Evolutionary conservation across 2,888 invertebrate genomes (phyloP).

Genomic region (Tiliacea aurago): DNA sequence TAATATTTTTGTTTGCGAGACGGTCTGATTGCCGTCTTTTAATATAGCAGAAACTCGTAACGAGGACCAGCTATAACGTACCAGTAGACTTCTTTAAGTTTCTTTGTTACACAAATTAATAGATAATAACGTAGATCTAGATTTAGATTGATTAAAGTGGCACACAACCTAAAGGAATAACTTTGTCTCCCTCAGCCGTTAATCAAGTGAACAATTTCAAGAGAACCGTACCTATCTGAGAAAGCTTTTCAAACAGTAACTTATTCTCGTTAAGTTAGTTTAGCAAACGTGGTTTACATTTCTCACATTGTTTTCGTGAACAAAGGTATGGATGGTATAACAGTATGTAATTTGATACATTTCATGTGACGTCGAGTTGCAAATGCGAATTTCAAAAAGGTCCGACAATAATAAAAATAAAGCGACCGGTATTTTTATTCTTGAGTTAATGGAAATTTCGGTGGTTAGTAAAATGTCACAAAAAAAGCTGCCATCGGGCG

Average conservation of each 20-base stretch:
- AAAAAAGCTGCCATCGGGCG: slow-evolving; percentile 28
- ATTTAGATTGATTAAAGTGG: slow-evolving; percentile 43
- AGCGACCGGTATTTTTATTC: slow-evolving; percentile 18
- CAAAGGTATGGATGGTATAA: slow-evolving; percentile 65
- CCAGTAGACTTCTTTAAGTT: background rate
- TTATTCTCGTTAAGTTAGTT: slow-evolving; percentile 77
- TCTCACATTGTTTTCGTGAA: slow-evolving; percentile 67
- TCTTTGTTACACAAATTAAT: slow-evolving; percentile 26
- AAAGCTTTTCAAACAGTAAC: slow-evolving; percentile 80
- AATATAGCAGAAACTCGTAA: slow-evolving; percentile 32
- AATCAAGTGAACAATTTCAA: slow-evolving; percentile 78
- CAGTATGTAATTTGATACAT: slow-evolving; percentile 45
- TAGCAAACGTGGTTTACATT: slow-evolving; percentile 56
- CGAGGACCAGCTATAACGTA: slow-evolving; percentile 1
- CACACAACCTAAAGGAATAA: slow-evolving; percentile 42
- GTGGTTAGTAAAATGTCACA: slow-evolving; percentile 38
- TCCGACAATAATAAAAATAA: slow-evolving; percentile 9
- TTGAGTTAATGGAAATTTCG: slow-evolving; percentile 43
- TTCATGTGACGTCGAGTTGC: slow-evolving; percentile 29
- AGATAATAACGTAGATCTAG: slow-evolving; percentile 14
- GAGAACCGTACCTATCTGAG: slow-evolving; percentile 72
- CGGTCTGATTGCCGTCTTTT: slow-evolving; percentile 39
- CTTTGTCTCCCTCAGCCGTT: slow-evolving; percentile 67
- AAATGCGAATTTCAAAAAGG: slow-evolving; percentile 7
- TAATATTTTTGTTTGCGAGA: slow-evolving; percentile 60